phyloP scores from a whole-genome alignment of 2,888 invertebrate species.

The Holacanthella duospinosa region DNA sequence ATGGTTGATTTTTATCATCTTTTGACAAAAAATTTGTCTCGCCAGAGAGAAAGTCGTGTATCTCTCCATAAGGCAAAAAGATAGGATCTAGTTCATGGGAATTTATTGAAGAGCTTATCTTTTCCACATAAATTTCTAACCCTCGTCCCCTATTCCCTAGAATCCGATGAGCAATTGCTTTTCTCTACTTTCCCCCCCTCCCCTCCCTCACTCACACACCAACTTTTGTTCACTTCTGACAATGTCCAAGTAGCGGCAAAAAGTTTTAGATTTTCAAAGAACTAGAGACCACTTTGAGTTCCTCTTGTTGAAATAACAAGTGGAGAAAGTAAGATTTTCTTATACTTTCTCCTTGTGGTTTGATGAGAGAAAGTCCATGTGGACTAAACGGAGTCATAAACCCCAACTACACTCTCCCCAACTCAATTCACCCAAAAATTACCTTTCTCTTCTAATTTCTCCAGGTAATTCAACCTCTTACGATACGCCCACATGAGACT shows the following conservation, averaged over 20 bases:
- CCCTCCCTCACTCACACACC: constrained; percentile 1
- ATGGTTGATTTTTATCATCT: too few relatives aligned
- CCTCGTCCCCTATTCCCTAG: not conserved
- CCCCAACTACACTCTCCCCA: not conserved
- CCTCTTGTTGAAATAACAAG: not conserved
- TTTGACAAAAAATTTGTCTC: too few relatives aligned
- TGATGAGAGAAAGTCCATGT: not conserved
- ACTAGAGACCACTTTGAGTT: too few relatives aligned
- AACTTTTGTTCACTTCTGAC: not conserved
- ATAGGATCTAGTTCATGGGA: too few relatives aligned
- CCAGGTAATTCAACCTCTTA: constrained; percentile 33
- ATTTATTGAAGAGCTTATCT: constrained; percentile 35
- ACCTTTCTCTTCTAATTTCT: constrained; percentile 27
- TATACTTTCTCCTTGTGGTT: not conserved
- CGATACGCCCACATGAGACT: constrained; percentile 33
- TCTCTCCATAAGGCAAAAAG: too few relatives aligned
- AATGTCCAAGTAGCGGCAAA: too few relatives aligned
- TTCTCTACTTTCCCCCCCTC: not conserved
- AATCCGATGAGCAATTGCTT: constrained; percentile 6
- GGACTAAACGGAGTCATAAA: not conserved
- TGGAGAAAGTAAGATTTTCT: not conserved
- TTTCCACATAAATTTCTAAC: constrained; percentile 31
- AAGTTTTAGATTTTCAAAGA: too few relatives aligned
- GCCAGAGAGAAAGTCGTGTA: too few relatives aligned
- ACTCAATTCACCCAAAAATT: not conserved